phyloP scores from a whole-genome alignment of 2,888 invertebrate species.

The Chironomus riparius region DNA sequence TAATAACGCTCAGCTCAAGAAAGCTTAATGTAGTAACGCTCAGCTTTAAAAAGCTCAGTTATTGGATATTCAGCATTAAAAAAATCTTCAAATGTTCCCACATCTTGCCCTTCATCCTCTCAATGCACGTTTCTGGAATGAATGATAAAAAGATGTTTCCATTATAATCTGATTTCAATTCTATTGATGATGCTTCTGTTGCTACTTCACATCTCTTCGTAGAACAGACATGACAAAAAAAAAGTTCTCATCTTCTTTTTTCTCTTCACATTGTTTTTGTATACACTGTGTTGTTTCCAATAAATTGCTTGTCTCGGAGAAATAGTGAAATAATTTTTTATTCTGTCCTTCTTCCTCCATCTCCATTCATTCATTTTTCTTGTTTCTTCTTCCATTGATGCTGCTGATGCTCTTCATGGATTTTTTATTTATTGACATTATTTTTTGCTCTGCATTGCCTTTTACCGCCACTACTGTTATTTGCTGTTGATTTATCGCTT shows the following conservation, averaged over 20 bases:
- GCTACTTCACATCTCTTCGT: too few species aligned
- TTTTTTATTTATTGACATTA: slow-evolving; percentile 15
- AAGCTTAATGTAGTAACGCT: too few species aligned
- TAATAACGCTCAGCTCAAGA: too few species aligned
- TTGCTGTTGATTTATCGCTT: slow-evolving; percentile 12
- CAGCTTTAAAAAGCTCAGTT: too few species aligned
- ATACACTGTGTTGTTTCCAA: background rate
- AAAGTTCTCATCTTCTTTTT: background rate
- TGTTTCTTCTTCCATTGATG: too few species aligned
- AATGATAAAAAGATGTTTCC: background rate
- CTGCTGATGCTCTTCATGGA: background rate
- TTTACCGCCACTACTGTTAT: background rate
- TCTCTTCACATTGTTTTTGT: background rate
- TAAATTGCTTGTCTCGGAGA: background rate
- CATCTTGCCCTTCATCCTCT: background rate
- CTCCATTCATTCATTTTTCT: too few species aligned
- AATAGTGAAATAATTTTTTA: background rate
- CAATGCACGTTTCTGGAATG: background rate
- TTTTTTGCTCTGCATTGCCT: background rate
- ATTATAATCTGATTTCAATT: background rate
- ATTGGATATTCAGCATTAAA: too few species aligned
- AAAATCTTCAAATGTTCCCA: background rate
- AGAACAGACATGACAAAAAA: too few species aligned
- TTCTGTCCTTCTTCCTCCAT: background rate
- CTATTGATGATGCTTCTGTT: too few species aligned